Evolutionary conservation across 2,113 vertebrate species (phyloP).

Genomic region (Cercocebus atys): DNA sequence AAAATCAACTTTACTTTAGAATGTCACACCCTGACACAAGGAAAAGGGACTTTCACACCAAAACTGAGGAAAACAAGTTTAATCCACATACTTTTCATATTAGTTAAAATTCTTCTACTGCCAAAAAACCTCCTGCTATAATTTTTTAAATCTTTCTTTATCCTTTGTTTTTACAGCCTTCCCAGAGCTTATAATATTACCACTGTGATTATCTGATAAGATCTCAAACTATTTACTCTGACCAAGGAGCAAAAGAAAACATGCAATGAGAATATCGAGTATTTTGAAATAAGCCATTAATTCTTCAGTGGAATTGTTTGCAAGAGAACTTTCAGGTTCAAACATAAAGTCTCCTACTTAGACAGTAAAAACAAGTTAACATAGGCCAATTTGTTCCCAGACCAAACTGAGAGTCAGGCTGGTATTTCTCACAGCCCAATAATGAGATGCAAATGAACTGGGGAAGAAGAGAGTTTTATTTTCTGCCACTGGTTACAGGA

Average conservation of each 20-base stretch:
- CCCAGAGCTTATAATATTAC: slow-evolving; percentile 17
- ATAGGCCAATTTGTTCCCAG: background rate
- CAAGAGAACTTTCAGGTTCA: slow-evolving; percentile 28
- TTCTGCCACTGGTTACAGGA: background rate
- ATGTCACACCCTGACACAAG: slow-evolving; percentile 34
- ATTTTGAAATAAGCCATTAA: slow-evolving; percentile 52
- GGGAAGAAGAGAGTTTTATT: background rate
- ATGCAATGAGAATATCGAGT: slow-evolving; percentile 20
- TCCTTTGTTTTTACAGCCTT: slow-evolving; percentile 32
- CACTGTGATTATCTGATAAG: slow-evolving; percentile 43
- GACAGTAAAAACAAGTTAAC: slow-evolving; percentile 9
- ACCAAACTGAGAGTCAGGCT: background rate
- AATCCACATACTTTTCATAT: slow-evolving; percentile 56
- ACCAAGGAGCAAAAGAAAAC: slow-evolving; percentile 53
- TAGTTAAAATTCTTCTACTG: slow-evolving; percentile 63
- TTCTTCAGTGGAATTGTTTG: slow-evolving; percentile 37
- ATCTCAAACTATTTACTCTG: slow-evolving; percentile 55
- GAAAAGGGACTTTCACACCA: slow-evolving; percentile 40
- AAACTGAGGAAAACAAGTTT: slow-evolving; percentile 70
- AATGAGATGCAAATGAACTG: background rate
- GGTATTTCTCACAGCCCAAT: background rate
- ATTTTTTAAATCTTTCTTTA: background rate
- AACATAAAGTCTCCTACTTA: slow-evolving; percentile 39
- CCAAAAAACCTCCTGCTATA: background rate
- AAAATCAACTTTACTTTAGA: slow-evolving; percentile 59